Evolutionary conservation across 2,888 invertebrate genomes (phyloP), one percentile per base, ranked within the genome.

Genomic region (Ctena decussata): DNA sequence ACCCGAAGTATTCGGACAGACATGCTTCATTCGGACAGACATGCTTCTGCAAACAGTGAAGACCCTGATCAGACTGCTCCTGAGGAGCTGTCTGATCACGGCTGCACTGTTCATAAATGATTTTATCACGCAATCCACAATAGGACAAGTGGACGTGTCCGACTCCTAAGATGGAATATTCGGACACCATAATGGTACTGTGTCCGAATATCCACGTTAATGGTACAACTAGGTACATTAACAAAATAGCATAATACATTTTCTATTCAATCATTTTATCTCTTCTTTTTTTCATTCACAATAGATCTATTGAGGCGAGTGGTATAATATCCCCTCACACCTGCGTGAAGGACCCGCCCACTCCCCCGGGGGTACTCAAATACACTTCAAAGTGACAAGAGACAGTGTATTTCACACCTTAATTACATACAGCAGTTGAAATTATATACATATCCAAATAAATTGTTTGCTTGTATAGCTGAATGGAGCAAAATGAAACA

Each of bases 251-350:
- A 65, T 35, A 65, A 65, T 35, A 65, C 65, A 65, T 65, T 65
- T 65, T 65, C 65, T 35, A 65, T 65, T 65, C 65, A 65, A n/a
- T 65, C 35, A 32, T 5, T 65, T 65, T 65, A 65, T 65, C 35
- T 24, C 35, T 1, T 35, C 65, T 15, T 65, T 30, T 24, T 24
- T 53, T 65, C 65, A 30, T 0, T 6, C 8, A 65, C 65, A 65
- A 65, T 21, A 35, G 65, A 35, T 6, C 65, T 65, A 65, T 65
- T 65, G 65, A 65, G 35, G 24, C 18, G 35, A 65, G 65, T 35
- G 65, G 65, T 65, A 65, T 65, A 65, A 65, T 65, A 65, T 65
- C 65, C 65, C n/a, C 65, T 65, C 3, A 65, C 65, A 65, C 65
- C 65, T 65, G 65, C 65, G 65, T 65, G 21, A 21, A 35, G 35